Base-by-base conservation (phyloP, 1,140 invertebrate species). In the Geopemphigus sp. region DNA sequence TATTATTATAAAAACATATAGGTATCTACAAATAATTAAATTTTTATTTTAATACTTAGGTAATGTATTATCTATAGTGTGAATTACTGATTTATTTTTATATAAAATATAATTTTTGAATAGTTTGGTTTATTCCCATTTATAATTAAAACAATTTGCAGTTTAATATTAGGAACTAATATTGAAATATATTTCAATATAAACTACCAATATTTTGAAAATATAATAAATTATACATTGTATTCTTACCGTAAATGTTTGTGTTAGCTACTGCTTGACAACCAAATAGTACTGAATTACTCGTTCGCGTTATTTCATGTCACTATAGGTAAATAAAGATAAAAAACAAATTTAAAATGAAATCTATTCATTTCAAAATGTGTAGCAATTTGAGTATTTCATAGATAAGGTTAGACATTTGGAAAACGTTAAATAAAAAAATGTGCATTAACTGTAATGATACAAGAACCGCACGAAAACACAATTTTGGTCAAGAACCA, bases 181-280 rank as follows among this genome's bases (percentile, higher is more conserved):
- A n/a, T n/a, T n/a, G n/a, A n/a, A n/a, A n/a, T n/a, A n/a, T n/a
- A n/a, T n/a, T n/a, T n/a, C n/a, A n/a, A n/a, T n/a, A n/a, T n/a
- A n/a, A n/a, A n/a, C n/a, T n/a, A n/a, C n/a, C 11, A 50, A 12
- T 11, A 66, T n/a, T 17, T 1, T 64, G 19, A 66, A 64, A 64
- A 66, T 63, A 63, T 29, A 32, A 63, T 19, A 61, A 6, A 24
- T 61, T 26, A 5, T 29, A 5, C 26, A 61, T 15, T 45, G 1
- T 15, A 24, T 22, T 66, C 66, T 53, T 70, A 70, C 66, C 47
- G 24, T 70, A 26, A 53, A 22, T 12, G 47, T 50, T 53, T 70
- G 15, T 22, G n/a, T n/a, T 15, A 22, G 5, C 39, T 66, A 6
- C 8, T 32, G 14, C 64, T 66, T 66, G 32, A 45, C 39, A 14